phyloP scores from a whole-genome alignment of 2,888 invertebrate genomes.

The Apotomis betuletana region DNA sequence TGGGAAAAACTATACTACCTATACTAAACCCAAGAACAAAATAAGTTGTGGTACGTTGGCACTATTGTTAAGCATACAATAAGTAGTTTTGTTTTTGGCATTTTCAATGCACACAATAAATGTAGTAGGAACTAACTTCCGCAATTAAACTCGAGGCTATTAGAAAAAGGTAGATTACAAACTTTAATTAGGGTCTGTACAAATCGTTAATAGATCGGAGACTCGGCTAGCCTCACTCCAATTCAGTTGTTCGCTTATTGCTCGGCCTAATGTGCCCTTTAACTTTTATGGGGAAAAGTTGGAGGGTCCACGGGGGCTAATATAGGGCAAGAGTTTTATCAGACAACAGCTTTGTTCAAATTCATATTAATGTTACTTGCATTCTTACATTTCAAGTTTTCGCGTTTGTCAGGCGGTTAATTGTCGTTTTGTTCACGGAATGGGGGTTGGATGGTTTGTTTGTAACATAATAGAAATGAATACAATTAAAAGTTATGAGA shows the following conservation, averaged over 20 bases:
- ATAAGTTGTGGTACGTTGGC: too few species aligned
- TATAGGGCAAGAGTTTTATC: slow-evolving; percentile 76
- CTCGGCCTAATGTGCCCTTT: slow-evolving; percentile 80
- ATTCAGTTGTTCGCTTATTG: slow-evolving; percentile 77
- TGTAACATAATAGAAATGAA: background rate
- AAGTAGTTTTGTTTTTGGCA: too few species aligned
- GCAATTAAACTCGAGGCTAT: slow-evolving; percentile 25
- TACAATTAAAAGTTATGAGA: too few species aligned
- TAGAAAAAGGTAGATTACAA: slow-evolving; percentile 26
- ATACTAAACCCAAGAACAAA: too few species aligned
- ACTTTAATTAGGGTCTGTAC: slow-evolving; percentile 40
- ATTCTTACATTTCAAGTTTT: slow-evolving; percentile 26
- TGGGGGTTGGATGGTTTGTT: background rate
- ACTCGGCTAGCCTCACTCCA: slow-evolving; percentile 59
- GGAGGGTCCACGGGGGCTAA: slow-evolving; percentile 69
- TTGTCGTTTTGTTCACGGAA: background rate
- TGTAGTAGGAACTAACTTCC: slow-evolving; percentile 1
- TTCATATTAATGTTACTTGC: slow-evolving; percentile 66
- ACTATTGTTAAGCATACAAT: too few species aligned
- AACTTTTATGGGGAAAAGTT: slow-evolving; percentile 81
- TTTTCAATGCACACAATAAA: too few species aligned
- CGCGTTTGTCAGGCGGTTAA: background rate
- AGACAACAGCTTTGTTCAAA: slow-evolving; percentile 66
- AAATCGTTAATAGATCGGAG: slow-evolving; percentile 52
- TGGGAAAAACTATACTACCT: too few species aligned